Percentiles rank a stretch among this genome's conserved stretches.
Conservation (phyloP, 2,113 vertebrate species). For the Danio rerio region DNA sequence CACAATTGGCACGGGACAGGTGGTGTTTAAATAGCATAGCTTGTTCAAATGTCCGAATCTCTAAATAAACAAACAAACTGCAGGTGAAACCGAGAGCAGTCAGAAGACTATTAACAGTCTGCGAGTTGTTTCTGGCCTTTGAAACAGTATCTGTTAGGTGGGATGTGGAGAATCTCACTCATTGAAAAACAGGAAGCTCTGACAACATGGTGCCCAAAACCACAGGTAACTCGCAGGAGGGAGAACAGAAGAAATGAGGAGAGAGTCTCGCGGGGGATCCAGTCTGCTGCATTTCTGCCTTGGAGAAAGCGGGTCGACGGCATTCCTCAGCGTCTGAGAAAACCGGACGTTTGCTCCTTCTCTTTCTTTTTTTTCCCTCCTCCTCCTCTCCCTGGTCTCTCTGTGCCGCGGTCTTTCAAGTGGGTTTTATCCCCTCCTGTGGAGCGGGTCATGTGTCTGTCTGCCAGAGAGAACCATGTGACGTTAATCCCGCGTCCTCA, state of each 20-base stretch:
- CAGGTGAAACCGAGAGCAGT: neutral
- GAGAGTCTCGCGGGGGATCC: constrained; percentile 46
- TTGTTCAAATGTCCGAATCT: neutral
- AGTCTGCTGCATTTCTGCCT: constrained; percentile 57
- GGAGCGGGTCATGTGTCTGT: constrained; percentile 67
- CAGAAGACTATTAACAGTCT: neutral
- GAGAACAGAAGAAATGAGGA: constrained; percentile 11
- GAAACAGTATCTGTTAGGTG: neutral
- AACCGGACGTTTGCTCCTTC: constrained; percentile 63
- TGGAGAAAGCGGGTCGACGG: constrained; percentile 57
- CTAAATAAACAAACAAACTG: neutral
- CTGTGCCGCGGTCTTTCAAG: constrained; percentile 60
- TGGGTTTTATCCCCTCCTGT: constrained; percentile 66
- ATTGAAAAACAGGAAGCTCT: constrained; percentile 15
- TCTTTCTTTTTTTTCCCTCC: constrained; percentile 11
- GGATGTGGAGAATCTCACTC: neutral
- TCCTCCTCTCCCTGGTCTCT: constrained; percentile 44
- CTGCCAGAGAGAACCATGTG: constrained; percentile 65
- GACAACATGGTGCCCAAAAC: constrained; percentile 27
- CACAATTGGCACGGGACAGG: neutral
- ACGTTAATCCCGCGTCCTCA: constrained; percentile 60
- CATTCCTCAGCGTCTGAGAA: constrained; percentile 65
- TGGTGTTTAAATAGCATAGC: neutral
- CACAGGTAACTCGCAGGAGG: constrained; percentile 14
- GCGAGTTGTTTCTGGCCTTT: neutral